Percentiles rank a stretch among this genome's conserved stretches.
These are phyloP conservation scores for Pseudococcus jackbeardsleyi DNA, from an alignment of 2,888 invertebrate species.

Conservation along the genomic window DNA sequence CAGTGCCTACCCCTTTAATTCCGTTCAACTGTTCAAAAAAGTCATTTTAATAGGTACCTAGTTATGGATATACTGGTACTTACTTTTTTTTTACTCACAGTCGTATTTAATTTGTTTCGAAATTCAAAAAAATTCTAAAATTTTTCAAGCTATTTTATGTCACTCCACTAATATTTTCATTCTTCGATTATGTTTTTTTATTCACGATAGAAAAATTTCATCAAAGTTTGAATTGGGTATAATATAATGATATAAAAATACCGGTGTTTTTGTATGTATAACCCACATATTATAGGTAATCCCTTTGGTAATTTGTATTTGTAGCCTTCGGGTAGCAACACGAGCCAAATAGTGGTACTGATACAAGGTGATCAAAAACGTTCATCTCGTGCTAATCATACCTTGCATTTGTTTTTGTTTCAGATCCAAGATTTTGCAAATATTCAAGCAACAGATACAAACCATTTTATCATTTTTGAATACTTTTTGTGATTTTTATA, in stretches of 20 bases:
- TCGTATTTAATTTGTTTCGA: no score
- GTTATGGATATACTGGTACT: no score
- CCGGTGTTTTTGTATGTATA: not conserved
- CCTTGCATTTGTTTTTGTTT: not conserved
- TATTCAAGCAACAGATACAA: not conserved
- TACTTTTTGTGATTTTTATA: not conserved
- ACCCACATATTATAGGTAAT: not conserved
- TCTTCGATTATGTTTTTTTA: not conserved
- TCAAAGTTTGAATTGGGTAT: not conserved
- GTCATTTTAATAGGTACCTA: no score
- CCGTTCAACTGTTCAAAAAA: no score
- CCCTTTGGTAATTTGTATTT: not conserved
- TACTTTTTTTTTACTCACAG: no score
- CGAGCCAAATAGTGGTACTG: not conserved
- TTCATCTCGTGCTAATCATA: not conserved
- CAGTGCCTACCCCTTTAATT: no score
- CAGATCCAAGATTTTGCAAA: not conserved
- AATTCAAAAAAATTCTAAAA: no score
- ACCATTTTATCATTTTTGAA: not conserved
- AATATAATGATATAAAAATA: not conserved
- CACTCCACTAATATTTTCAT: no score
- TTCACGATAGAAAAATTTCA: not conserved
- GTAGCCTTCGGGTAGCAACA: not conserved
- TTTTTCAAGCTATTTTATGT: no score
- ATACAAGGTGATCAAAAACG: constrained; percentile 30